Evolutionary conservation across 2,888 invertebrate genomes (phyloP).

Genomic region (Hyalella azteca): DNA sequence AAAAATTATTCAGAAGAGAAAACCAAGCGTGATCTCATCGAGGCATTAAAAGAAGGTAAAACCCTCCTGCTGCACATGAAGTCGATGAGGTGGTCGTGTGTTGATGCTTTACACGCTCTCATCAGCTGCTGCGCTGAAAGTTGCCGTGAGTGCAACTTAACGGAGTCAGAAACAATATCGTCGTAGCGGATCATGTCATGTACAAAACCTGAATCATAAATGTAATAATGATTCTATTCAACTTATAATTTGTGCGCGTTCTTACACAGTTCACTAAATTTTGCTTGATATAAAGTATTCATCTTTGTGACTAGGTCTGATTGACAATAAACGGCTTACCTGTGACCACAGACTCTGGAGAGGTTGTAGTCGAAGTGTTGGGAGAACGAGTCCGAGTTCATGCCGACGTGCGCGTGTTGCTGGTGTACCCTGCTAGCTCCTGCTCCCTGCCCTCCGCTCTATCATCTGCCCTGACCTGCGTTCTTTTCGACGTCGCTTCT

Average conservation of each 20-base stretch:
- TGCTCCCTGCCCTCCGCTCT: background rate
- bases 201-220: no score
- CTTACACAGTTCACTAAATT: no score
- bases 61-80: background rate
- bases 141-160: background rate
- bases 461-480: background rate
- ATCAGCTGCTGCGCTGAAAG: background rate
- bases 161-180: no score
- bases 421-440: background rate
- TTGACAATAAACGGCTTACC: no score
- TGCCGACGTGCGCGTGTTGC: background rate
- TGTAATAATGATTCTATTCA: no score
- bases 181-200: no score
- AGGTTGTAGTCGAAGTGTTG: background rate
- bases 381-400: background rate
- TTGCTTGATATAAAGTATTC: no score
- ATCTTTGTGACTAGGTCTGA: no score
- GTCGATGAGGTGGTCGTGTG: conserved; percentile 12
- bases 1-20: no score
- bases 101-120: background rate
- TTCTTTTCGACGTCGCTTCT: background rate
- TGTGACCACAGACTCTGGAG: no score
- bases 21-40: background rate
- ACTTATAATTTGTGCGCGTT: no score
- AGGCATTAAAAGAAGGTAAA: background rate